Conservation (phyloP, 1,140 invertebrate species). For the Leucophenga varia region DNA sequence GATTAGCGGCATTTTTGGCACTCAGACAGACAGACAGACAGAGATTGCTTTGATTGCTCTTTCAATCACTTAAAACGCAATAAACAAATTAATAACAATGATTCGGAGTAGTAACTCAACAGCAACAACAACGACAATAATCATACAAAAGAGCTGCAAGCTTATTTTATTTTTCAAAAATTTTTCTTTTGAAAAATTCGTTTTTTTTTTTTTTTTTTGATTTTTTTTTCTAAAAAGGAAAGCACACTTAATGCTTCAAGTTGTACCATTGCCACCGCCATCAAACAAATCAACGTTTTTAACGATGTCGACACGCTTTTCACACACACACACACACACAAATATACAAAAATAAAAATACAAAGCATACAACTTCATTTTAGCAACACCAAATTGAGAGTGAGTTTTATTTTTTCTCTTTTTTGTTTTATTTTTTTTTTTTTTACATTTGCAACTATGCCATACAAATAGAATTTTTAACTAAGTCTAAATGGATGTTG, state of each 20-base stretch:
- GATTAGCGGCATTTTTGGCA: constrained; percentile 17
- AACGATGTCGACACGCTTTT: too few species aligned
- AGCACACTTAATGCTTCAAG: too few species aligned
- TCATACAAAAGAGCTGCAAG: constrained; percentile 5
- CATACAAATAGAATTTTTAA: constrained; percentile 51
- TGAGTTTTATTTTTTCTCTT: too few species aligned
- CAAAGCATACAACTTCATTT: constrained; percentile 42
- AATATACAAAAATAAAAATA: background rate
- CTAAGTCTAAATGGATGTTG: constrained; percentile 46
- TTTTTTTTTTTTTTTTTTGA: too few species aligned
- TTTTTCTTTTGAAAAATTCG: too few species aligned
- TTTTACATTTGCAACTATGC: too few species aligned
- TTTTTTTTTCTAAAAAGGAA: too few species aligned
- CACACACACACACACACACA: too few species aligned
- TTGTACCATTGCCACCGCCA: background rate
- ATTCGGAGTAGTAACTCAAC: too few species aligned
- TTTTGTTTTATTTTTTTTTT: constrained; percentile 16
- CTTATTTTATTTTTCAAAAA: too few species aligned
- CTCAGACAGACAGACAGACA: background rate
- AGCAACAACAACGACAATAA: constrained; percentile 12
- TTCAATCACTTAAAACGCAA: constrained; percentile 40
- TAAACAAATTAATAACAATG: constrained; percentile 46
- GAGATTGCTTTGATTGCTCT: constrained; percentile 11
- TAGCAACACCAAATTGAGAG: too few species aligned
- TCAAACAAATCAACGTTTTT: constrained; percentile 11